These are phyloP conservation scores for Danionella cerebrum DNA, from an alignment of 2,113 vertebrate genomes.

Conservation along the genomic window DNA sequence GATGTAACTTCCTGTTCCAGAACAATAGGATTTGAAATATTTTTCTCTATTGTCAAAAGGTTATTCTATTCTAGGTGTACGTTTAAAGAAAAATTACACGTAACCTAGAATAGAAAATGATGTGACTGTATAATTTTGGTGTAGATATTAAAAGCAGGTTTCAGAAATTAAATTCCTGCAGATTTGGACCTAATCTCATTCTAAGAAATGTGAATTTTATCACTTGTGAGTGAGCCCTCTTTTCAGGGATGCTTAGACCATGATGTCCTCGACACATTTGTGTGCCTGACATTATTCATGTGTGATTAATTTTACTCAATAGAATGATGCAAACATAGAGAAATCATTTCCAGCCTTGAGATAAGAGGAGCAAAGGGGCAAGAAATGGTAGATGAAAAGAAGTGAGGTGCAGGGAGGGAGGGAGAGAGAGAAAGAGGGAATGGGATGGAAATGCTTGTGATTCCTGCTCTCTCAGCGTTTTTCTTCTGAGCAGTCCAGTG, in stretches of 20 bases:
- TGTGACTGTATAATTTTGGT: too few relatives aligned
- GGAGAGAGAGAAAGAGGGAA: not conserved
- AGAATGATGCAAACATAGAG: not conserved
- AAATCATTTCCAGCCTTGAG: not conserved
- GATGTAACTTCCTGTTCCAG: too few relatives aligned
- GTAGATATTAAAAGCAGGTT: too few relatives aligned
- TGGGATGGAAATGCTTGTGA: not conserved
- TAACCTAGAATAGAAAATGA: too few relatives aligned
- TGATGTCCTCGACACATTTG: not conserved
- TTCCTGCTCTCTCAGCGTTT: slow-evolving; percentile 33
- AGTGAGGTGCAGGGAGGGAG: not conserved
- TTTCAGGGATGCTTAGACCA: not conserved
- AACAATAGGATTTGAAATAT: too few relatives aligned
- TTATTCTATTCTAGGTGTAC: too few relatives aligned
- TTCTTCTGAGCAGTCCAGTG: slow-evolving; percentile 7
- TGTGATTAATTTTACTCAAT: not conserved
- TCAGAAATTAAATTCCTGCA: not conserved
- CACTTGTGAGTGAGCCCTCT: not conserved
- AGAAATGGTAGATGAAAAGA: not conserved
- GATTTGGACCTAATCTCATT: not conserved
- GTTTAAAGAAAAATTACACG: too few relatives aligned
- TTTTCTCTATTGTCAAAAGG: too few relatives aligned
- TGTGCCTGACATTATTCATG: not conserved
- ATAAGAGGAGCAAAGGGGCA: not conserved
- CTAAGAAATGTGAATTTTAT: not conserved